These are phyloP conservation scores for Dicerorhinus sumatrensis DNA, from an alignment of 2,113 vertebrate genomes.

Conservation along the genomic window DNA sequence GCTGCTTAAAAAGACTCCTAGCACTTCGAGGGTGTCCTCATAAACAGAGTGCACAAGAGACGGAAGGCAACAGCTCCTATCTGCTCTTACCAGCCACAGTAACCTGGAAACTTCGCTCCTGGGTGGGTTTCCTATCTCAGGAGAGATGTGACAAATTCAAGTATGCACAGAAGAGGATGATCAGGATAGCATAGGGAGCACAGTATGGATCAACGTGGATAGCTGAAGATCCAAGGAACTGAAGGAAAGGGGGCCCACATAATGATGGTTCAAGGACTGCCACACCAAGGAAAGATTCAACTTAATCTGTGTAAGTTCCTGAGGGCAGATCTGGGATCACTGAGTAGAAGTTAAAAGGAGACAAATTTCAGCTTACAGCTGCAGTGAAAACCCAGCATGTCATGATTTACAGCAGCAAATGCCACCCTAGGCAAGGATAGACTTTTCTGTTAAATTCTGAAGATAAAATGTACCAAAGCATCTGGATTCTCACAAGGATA, in stretches of 20 bases:
- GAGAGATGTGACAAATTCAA: neutral
- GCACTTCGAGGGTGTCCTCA: neutral
- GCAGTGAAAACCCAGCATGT: conserved; percentile 57
- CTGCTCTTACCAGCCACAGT: neutral
- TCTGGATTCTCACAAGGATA: conserved; percentile 56
- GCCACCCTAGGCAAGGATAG: conserved; percentile 67
- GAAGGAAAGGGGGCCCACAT: neutral
- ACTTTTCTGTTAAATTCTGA: conserved; percentile 74
- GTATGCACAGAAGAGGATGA: neutral
- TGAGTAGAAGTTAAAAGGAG: conserved; percentile 67
- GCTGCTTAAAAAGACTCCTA: neutral
- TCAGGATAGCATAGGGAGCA: rapidly evolving
- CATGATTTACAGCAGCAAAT: conserved; percentile 70
- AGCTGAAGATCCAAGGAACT: neutral
- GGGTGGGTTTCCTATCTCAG: neutral
- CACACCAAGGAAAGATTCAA: neutral
- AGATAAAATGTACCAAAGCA: conserved; percentile 62
- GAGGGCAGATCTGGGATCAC: conserved; percentile 64
- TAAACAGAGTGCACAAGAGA: rapidly evolving
- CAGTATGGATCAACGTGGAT: neutral
- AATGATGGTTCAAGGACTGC: neutral
- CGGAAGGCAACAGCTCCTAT: neutral
- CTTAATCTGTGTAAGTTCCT: conserved; percentile 60
- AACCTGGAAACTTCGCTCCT: neutral
- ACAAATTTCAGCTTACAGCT: conserved; percentile 64